Conservation (phyloP, 2,888 invertebrate genomes). For the Amphimallon solstitiale region DNA sequence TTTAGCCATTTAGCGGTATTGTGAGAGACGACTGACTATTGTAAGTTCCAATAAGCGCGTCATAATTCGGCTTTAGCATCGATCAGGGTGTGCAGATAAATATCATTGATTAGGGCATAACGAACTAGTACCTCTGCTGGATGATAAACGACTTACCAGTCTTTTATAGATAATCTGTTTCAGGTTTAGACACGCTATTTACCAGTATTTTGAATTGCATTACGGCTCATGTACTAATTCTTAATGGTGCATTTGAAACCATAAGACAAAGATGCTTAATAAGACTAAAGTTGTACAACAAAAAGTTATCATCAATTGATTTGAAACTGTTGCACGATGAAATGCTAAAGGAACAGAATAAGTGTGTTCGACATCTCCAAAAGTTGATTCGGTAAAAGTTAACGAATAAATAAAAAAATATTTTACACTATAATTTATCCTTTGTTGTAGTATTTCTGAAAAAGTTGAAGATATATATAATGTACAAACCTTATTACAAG, state of each 20-base stretch:
- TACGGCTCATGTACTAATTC: constrained; percentile 49
- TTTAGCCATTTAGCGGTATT: no score
- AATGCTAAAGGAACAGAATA: constrained; percentile 50
- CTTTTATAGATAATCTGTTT: constrained; percentile 20
- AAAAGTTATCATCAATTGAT: constrained; percentile 37
- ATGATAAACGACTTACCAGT: no score
- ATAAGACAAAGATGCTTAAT: constrained; percentile 48
- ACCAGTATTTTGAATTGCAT: constrained; percentile 50
- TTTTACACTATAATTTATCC: not conserved
- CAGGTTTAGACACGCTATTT: constrained; percentile 50
- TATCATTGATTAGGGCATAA: no score
- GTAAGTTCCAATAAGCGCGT: no score
- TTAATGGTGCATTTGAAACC: constrained; percentile 49
- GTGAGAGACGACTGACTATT: no score
- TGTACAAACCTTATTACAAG: constrained; percentile 49
- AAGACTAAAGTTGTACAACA: constrained; percentile 37
- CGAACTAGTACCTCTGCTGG: no score
- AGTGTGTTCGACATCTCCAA: constrained; percentile 50
- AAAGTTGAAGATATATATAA: constrained; percentile 50
- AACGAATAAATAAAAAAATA: no score
- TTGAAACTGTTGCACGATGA: constrained; percentile 40
- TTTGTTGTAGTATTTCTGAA: constrained; percentile 47
- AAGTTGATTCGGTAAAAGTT: constrained; percentile 46
- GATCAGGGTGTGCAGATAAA: no score
- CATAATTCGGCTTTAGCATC: no score